phyloP scores from a whole-genome alignment of 2,888 invertebrate species.

The Lasioglossum pauxillum region DNA sequence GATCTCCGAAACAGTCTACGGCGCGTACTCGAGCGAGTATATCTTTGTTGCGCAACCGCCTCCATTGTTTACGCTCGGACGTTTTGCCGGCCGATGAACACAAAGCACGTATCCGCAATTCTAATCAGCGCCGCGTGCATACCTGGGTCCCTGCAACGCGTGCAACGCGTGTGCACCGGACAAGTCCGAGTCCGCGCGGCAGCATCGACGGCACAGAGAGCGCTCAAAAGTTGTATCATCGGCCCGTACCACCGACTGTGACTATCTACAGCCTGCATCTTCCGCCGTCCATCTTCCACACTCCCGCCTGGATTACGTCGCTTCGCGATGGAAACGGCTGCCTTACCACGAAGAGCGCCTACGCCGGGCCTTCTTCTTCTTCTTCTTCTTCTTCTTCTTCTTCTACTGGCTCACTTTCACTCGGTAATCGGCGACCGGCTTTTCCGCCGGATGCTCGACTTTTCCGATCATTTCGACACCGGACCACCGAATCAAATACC shows the following conservation, averaged over 20 bases:
- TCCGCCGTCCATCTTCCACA: constrained; percentile 75
- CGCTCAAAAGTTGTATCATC: constrained; percentile 81
- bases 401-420: constrained; percentile 77
- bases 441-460: constrained; percentile 67
- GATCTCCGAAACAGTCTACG: constrained; percentile 23
- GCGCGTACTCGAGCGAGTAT: constrained; percentile 51
- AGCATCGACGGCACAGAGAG: background rate
- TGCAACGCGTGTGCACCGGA: constrained; percentile 48
- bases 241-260: constrained; percentile 76
- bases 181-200: background rate
- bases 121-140: constrained; percentile 67
- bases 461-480: background rate
- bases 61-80: constrained; percentile 74
- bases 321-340: constrained; percentile 73
- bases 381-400: background rate
- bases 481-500: background rate
- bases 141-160: constrained; percentile 51
- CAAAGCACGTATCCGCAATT: constrained; percentile 76
- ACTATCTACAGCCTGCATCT: constrained; percentile 81
- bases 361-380: constrained; percentile 43
- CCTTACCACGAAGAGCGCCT: constrained; percentile 77
- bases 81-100: constrained; percentile 80
- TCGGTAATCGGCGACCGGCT: constrained; percentile 80
- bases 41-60: constrained; percentile 67
- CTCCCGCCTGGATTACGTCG: constrained; percentile 70